A percentile compares a stretch with the other conserved stretches of the same genome.
These are phyloP conservation scores for Noctua janthe DNA, from an alignment of 2,888 invertebrate species.

Conservation along the genomic window DNA sequence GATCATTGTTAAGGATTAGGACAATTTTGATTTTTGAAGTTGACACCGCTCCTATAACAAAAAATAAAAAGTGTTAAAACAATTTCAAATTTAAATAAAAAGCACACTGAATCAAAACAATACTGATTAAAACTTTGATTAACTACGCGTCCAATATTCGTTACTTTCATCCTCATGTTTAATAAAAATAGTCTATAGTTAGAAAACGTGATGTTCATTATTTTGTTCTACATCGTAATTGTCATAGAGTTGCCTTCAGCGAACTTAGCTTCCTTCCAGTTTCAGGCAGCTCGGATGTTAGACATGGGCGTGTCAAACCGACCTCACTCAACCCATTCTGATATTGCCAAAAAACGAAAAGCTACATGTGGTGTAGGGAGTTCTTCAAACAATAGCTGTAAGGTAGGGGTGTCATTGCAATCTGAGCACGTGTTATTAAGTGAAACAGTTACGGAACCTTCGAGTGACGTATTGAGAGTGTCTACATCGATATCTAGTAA, in stretches of 20 bases:
- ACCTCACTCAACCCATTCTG: not conserved
- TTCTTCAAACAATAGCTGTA: conserved; percentile 19
- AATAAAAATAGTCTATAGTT: conserved; percentile 23
- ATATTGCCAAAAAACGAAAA: not conserved
- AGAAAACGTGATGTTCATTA: conserved; percentile 37
- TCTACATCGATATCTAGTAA: not conserved
- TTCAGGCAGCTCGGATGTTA: not conserved
- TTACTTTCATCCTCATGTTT: conserved; percentile 11
- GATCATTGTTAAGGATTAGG: not conserved
- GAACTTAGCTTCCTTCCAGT: conserved; percentile 14
- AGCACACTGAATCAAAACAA: conserved; percentile 41
- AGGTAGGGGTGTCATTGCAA: not conserved
- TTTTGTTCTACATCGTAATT: conserved; percentile 24
- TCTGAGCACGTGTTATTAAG: not conserved
- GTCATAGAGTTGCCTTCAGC: conserved; percentile 11
- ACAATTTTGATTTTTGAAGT: not conserved
- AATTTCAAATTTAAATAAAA: conserved; percentile 15
- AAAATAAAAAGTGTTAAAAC: conserved; percentile 9
- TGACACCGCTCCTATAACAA: not conserved
- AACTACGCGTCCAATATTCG: not conserved
- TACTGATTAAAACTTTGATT: not conserved
- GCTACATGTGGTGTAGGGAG: not conserved
- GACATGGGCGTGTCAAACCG: not conserved
- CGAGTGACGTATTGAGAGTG: not conserved
- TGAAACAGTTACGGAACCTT: not conserved